Conservation (phyloP, 1,140 invertebrate genomes). For the Drosophila ohnishii region DNA sequence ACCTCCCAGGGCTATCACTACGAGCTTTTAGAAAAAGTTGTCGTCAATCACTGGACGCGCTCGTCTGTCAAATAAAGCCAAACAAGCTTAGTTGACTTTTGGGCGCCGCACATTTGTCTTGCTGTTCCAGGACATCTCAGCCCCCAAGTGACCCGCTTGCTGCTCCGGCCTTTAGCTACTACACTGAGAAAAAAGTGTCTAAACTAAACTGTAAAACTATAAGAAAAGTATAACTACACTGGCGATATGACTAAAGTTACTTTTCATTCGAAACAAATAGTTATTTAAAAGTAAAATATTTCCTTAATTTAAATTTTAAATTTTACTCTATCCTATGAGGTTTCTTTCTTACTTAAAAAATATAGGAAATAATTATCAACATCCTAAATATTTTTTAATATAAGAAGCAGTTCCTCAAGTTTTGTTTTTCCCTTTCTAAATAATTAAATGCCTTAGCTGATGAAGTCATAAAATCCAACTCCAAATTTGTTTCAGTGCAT, state of each 20-base stretch:
- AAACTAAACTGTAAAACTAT: too few species aligned
- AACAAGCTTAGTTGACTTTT: slow-evolving; percentile 72
- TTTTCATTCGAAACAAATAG: neutral
- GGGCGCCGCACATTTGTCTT: slow-evolving; percentile 69
- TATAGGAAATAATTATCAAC: too few species aligned
- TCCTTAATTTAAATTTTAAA: too few species aligned
- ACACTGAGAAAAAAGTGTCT: neutral
- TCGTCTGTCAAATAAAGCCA: slow-evolving; percentile 73
- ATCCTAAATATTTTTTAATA: too few species aligned
- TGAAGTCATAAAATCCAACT: neutral
- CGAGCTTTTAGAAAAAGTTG: slow-evolving; percentile 51
- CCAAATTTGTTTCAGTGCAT: neutral
- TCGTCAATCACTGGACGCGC: slow-evolving; percentile 60
- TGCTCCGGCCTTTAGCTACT: neutral
- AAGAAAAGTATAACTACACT: too few species aligned
- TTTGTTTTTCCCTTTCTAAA: neutral
- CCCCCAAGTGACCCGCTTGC: slow-evolving; percentile 4
- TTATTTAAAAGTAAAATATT: neutral
- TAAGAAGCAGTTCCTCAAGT: neutral
- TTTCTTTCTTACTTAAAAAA: too few species aligned
- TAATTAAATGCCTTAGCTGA: neutral
- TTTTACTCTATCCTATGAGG: too few species aligned
- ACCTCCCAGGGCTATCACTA: neutral
- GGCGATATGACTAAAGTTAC: too few species aligned
- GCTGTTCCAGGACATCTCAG: slow-evolving; percentile 15